Evolutionary conservation across 2,888 invertebrate species (phyloP).

Genomic region (Congeria kusceri): DNA sequence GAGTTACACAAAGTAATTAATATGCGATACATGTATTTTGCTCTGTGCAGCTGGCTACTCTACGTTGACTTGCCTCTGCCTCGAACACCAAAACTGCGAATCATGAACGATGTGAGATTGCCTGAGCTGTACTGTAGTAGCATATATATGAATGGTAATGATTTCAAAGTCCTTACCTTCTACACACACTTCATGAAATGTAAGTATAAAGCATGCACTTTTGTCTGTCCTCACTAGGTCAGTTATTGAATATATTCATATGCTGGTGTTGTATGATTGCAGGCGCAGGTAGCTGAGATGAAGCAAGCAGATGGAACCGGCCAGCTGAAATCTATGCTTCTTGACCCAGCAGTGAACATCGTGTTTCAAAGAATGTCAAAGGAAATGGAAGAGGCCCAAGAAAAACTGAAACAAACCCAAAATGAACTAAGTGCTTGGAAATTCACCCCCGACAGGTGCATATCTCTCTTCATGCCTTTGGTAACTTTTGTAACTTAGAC

Average conservation of each 20-base stretch:
- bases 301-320: slow-evolving; percentile 93
- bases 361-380: slow-evolving; percentile 95
- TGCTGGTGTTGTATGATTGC: slow-evolving; percentile 35
- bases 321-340: slow-evolving; percentile 92
- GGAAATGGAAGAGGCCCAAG: slow-evolving; percentile 95
- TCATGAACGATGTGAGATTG: too few species aligned
- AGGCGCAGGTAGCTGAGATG: slow-evolving; percentile 97
- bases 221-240: too few species aligned
- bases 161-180: too few species aligned
- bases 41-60: too few species aligned
- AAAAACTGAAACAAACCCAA: slow-evolving; percentile 97
- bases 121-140: too few species aligned
- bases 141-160: too few species aligned
- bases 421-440: slow-evolving; percentile 99
- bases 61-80: too few species aligned
- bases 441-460: slow-evolving; percentile 97
- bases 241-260: slow-evolving; percentile 9
- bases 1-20: too few species aligned
- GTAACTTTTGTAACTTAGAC: slow-evolving; percentile 73
- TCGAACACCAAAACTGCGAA: too few species aligned
- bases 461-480: slow-evolving; percentile 68
- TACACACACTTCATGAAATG: too few species aligned
- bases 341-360: slow-evolving; percentile 98
- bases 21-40: too few species aligned
- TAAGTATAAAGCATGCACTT: too few species aligned